phyloP scores from a whole-genome alignment of 2,113 vertebrate species.

The Calidris pugnax region DNA sequence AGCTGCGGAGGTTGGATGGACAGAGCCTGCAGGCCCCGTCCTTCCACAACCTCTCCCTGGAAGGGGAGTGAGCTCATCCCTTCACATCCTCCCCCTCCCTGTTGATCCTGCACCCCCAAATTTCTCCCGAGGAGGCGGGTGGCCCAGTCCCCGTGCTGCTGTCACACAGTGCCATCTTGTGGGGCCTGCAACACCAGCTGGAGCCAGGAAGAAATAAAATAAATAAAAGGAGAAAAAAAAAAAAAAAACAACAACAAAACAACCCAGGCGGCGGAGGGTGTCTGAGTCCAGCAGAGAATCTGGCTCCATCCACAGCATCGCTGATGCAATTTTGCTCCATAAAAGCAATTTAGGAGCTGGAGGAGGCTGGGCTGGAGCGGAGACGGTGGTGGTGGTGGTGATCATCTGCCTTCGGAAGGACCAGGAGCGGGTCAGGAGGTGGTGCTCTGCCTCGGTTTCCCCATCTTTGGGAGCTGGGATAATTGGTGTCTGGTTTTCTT shows the following conservation, averaged over 20 bases:
- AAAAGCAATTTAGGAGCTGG: neutral
- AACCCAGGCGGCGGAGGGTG: neutral
- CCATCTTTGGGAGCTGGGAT: accelerated
- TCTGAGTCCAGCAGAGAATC: neutral
- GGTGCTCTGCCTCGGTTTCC: neutral
- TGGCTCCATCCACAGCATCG: neutral
- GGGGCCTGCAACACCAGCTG: neutral
- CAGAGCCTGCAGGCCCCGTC: neutral
- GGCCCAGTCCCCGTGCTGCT: neutral
- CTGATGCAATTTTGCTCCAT: neutral
- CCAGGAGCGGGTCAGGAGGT: accelerated
- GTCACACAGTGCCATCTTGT: slow-evolving; percentile 39
- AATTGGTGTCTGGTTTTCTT: neutral
- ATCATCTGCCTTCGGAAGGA: accelerated
- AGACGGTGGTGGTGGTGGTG: neutral
- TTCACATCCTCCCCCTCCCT: accelerated
- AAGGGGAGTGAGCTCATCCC: neutral
- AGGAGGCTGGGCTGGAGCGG: neutral
- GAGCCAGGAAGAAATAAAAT: neutral
- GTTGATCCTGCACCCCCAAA: neutral
- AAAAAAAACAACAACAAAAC: neutral
- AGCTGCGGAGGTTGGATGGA: accelerated
- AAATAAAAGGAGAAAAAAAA: accelerated
- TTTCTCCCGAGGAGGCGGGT: accelerated
- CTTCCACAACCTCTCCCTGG: accelerated